Evolutionary conservation across 2,797 vertebrate genomes (phyloP), one percentile per base, ranked within the genome.

Genomic region (Stomatorhinus walkeri): DNA sequence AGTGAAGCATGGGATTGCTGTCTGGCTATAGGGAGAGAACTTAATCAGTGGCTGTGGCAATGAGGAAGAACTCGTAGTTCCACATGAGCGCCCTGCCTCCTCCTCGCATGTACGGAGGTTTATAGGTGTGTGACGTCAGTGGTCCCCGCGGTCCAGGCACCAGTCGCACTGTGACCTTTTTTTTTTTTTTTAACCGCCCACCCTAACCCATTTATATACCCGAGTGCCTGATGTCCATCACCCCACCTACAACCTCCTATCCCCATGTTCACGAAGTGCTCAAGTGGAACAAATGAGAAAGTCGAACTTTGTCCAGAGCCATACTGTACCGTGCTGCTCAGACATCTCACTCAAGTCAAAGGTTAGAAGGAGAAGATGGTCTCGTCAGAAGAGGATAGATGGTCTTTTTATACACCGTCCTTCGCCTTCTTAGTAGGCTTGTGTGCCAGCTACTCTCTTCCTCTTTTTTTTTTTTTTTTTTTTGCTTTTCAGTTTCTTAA

Each of bases 111-210:
- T 36, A 91, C 48, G 2, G 24, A 24, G 36, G 6, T 48, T 83
- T 83, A 89, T 90, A 91, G 91, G 28, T 89, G 88, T 90, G 91
- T 92, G 92, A 94, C 94, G 93, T 94, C 91, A 94, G 28, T 2
- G 46, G 28, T 32, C 28, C 28, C 59, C 87, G 51, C 2, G 68
- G 72, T 48, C 64, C 83, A 56, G 8, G 84, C 22, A 52, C 61
- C 7, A 43, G 16, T 81, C 28, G 59, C 22, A 85, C 36, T 0
- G 48, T 92, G 91, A 92, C 92, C 90, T 91, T 87, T 92, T 43
- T 43, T 87, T 36, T 87, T 92, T 32, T 43, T 88, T 36, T 1
- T 89, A 36, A 36, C 85, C 91, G 64, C 76, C 86, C 87, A 89
- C 51, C 16, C 83, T 52, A 87, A 89, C 87, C 59, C n/a, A 14